These are phyloP conservation scores for Epizoanthus illoricatus DNA, from an alignment of 92 coral and sea anemone species.

Conservation along the genomic window DNA sequence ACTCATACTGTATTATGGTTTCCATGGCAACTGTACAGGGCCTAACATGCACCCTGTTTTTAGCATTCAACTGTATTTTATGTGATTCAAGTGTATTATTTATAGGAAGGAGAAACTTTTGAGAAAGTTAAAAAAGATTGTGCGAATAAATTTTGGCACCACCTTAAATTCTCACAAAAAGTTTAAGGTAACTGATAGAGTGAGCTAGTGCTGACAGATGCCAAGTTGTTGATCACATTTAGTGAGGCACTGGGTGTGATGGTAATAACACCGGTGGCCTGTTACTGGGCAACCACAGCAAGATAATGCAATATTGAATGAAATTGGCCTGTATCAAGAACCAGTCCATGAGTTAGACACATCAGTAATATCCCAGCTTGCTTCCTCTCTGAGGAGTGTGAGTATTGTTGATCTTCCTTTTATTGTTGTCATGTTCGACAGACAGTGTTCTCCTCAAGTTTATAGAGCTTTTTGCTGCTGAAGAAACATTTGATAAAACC, in stretches of 20 bases:
- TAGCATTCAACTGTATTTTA: too few relatives aligned
- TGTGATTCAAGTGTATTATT: too few relatives aligned
- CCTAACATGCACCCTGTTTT: too few relatives aligned
- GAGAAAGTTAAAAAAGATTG: too few relatives aligned
- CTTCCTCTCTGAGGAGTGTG: constrained; percentile 76
- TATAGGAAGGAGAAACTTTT: too few relatives aligned
- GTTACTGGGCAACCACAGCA: constrained; percentile 47
- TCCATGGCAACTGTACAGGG: too few relatives aligned
- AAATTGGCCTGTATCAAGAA: constrained; percentile 34
- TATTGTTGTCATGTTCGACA: constrained; percentile 20
- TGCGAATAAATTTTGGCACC: too few relatives aligned
- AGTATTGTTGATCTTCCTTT: constrained; percentile 70
- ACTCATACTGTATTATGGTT: too few relatives aligned
- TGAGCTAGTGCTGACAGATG: not conserved
- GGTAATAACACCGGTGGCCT: constrained; percentile 80
- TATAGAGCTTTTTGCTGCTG: not conserved
- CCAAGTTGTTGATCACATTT: constrained; percentile 62
- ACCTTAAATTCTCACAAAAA: too few relatives aligned
- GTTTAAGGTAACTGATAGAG: not conserved
- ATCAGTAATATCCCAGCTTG: constrained; percentile 31
- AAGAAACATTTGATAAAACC: not conserved
- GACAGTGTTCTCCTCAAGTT: not conserved
- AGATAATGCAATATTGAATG: constrained; percentile 37
- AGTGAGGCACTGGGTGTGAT: constrained; percentile 80
- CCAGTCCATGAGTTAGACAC: constrained; percentile 24